Conservation (phyloP, 2,113 vertebrate genomes). For the Nibea albiflora region DNA sequence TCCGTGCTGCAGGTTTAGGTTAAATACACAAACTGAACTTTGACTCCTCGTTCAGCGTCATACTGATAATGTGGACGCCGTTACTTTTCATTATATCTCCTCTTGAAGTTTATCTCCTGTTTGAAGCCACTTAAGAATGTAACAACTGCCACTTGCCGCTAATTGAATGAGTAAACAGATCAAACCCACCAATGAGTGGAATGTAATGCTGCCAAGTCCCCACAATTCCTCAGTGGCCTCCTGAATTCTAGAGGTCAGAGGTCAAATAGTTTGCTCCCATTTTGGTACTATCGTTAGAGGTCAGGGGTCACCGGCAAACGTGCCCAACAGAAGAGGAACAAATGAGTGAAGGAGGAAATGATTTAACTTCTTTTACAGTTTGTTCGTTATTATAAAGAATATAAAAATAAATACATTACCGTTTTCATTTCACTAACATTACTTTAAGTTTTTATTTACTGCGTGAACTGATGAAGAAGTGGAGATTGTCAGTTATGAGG, state of each 20-base stretch:
- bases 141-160: constrained; percentile 31
- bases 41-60: no score
- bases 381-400: no score
- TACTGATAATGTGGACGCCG: background rate
- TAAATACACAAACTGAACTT: no score
- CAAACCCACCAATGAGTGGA: constrained; percentile 58
- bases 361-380: background rate
- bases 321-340: no score
- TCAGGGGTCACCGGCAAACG: constrained; percentile 40
- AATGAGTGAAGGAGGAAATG: background rate
- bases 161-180: constrained; percentile 69
- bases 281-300: constrained; percentile 46
- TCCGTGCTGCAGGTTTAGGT: background rate
- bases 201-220: constrained; percentile 55
- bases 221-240: constrained; percentile 65
- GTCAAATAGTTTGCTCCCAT: constrained; percentile 71
- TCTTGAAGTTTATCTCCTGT: background rate
- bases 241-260: constrained; percentile 66
- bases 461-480: background rate
- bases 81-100: background rate
- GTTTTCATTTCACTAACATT: background rate
- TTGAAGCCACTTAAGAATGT: constrained; percentile 32
- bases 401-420: no score
- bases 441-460: background rate
- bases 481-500: no score